These are phyloP conservation scores for Orius laevigatus DNA, from an alignment of 1,140 invertebrate genomes.

Conservation along the genomic window DNA sequence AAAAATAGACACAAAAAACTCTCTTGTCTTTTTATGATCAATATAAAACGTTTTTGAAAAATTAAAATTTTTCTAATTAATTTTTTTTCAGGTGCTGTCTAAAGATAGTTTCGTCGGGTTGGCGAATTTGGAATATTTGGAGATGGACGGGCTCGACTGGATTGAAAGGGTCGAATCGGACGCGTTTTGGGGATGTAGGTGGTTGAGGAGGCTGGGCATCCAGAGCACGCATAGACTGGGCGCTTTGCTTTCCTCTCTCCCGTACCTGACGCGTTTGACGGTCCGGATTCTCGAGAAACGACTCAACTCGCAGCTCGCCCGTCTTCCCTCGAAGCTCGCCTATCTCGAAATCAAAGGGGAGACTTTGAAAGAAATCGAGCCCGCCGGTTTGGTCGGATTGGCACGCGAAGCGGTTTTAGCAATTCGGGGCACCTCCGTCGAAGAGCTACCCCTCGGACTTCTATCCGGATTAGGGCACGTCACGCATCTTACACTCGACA, in stretches of 20 bases:
- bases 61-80: no score
- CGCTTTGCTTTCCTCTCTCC: slow-evolving; percentile 34
- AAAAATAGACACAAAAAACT: no score
- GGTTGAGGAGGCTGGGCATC: slow-evolving; percentile 16
- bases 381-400: slow-evolving; percentile 46
- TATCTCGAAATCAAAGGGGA: slow-evolving; percentile 61
- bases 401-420: slow-evolving; percentile 48
- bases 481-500: slow-evolving; percentile 55
- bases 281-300: slow-evolving; percentile 46
- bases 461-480: slow-evolving; percentile 57
- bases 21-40: no score
- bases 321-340: slow-evolving; percentile 48
- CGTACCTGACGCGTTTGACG: slow-evolving; percentile 38
- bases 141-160: slow-evolving; percentile 21
- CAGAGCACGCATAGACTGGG: slow-evolving; percentile 32
- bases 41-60: no score
- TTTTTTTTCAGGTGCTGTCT: slow-evolving; percentile 21
- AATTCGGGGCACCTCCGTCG: slow-evolving; percentile 55
- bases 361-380: slow-evolving; percentile 45
- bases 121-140: slow-evolving; percentile 22
- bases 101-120: slow-evolving; percentile 25
- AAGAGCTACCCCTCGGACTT: slow-evolving; percentile 57
- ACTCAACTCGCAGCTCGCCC: slow-evolving; percentile 14
- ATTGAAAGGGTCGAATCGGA: slow-evolving; percentile 21
- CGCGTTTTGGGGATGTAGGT: slow-evolving; percentile 23